Conservation (phyloP, 1,140 invertebrate species). For the Drosophila nikananu region DNA sequence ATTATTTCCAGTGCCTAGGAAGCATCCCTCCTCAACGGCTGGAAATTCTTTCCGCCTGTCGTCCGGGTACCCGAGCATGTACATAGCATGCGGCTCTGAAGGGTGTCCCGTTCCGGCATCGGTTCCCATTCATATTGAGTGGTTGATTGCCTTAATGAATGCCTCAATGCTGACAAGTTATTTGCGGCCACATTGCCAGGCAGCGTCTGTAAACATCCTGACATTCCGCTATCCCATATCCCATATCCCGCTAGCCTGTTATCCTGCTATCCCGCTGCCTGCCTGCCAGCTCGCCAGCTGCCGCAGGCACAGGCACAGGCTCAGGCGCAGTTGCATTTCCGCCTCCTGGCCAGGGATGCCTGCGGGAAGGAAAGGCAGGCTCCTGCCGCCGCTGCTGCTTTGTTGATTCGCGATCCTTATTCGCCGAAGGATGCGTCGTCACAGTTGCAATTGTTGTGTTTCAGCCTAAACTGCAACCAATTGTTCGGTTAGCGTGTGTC, state of each 20-base stretch:
- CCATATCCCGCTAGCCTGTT: conserved; percentile 5
- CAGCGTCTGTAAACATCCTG: conserved; percentile 37
- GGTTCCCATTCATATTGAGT: conserved; percentile 47
- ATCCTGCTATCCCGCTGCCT: background rate
- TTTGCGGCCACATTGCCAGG: conserved; percentile 49
- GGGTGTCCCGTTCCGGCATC: conserved; percentile 15
- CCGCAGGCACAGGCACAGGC: conserved; percentile 4
- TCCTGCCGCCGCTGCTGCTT: background rate
- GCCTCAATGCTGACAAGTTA: conserved; percentile 67
- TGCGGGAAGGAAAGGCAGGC: background rate
- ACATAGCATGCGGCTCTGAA: background rate
- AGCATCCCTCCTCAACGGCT: conserved; percentile 42
- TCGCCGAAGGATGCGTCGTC: conserved; percentile 23
- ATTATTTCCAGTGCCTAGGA: conserved; percentile 23
- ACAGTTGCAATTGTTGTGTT: conserved; percentile 14
- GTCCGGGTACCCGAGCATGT: conserved; percentile 2
- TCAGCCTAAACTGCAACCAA: conserved; percentile 8
- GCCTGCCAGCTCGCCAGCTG: conserved; percentile 28
- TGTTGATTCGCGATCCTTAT: conserved; percentile 14
- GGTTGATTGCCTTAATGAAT: conserved; percentile 67
- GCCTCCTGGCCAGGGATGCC: background rate
- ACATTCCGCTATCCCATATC: conserved; percentile 11
- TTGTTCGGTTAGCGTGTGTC: conserved; percentile 16
- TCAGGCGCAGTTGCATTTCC: conserved; percentile 29
- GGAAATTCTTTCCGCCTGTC: conserved; percentile 51